Base-by-base conservation (phyloP, 2,797 vertebrate genomes). In the Megalops cyprinoides region DNA sequence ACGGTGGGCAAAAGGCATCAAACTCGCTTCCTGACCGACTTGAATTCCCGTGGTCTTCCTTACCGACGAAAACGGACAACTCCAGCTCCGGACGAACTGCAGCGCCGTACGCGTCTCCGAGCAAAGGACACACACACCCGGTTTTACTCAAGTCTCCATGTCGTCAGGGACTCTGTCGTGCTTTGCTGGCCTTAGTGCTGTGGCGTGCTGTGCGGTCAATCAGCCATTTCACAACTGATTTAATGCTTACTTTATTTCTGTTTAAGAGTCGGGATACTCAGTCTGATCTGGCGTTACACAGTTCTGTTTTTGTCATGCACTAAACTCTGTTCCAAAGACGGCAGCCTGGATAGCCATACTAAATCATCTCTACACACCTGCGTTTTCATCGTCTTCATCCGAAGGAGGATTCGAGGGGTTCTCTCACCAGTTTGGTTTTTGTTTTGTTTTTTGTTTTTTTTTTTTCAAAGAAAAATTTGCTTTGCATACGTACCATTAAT, bases 11-110 rank as follows among this genome's bases (percentile, higher is more conserved):
- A 82, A 87, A 46, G 83, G 71, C 78, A 85, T 86, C 88, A 90
- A 91, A 88, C 93, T 89, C n/a, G 93, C 93, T 92, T 97, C 96
- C 97, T 97, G 96, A 93, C 90, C 91, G 95, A 97, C 96, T 99
- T 98, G 97, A 98, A 95, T 92, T 87, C 89, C 92, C 90, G 92
- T 91, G 88, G 93, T 97, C 96, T 96, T 97, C 95, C 96, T 94
- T 82, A 84, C 79, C 74, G 86, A 80, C 86, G 79, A 85, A n/a
- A 84, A 88, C 77, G 82, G 80, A 82, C 83, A 78, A 23, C 82
- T 80, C 62, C 65, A 55, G 12, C 37, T 77, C 74, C 81, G 39
- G 74, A 84, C 48, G 48, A 39, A 56, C 34, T 48, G 76, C 65
- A 60, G 31, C 55, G 42, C 60, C 71, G 69, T 28, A 51, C 37